Conservation (phyloP, 2,888 invertebrate genomes). For the Branchinecta sandiegonensis region DNA sequence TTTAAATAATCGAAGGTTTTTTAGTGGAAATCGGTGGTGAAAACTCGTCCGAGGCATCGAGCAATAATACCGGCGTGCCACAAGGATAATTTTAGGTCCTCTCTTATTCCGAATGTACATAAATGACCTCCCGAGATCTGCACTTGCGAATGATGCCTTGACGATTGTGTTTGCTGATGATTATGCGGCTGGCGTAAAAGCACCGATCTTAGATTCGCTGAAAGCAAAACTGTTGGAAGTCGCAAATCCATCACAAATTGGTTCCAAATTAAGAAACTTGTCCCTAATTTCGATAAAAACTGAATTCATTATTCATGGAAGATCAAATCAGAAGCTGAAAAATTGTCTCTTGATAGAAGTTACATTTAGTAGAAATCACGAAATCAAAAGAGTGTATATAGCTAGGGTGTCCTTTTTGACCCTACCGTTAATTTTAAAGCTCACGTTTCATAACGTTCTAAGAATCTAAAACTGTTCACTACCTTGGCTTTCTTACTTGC, state of each 20-base stretch:
- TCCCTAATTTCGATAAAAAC: background rate
- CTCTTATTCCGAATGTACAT: too few relatives aligned
- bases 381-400: constrained; percentile 8
- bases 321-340: background rate
- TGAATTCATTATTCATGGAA: too few relatives aligned
- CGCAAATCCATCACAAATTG: background rate
- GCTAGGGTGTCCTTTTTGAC: background rate
- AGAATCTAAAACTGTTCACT: too few relatives aligned
- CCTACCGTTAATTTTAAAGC: background rate
- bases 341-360: constrained; percentile 6
- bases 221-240: background rate
- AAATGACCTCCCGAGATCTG: too few relatives aligned
- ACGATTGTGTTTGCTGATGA: too few relatives aligned
- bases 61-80: too few relatives aligned
- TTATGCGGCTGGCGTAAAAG: background rate
- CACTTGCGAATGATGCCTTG: too few relatives aligned
- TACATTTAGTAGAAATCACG: background rate
- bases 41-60: background rate
- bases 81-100: too few relatives aligned
- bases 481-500: too few relatives aligned
- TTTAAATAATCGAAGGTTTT: background rate
- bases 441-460: too few relatives aligned
- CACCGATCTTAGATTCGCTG: background rate
- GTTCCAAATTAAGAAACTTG: constrained; percentile 3
- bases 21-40: background rate